Conservation (phyloP, 2,888 invertebrate genomes). For the Hylaea fasciaria region DNA sequence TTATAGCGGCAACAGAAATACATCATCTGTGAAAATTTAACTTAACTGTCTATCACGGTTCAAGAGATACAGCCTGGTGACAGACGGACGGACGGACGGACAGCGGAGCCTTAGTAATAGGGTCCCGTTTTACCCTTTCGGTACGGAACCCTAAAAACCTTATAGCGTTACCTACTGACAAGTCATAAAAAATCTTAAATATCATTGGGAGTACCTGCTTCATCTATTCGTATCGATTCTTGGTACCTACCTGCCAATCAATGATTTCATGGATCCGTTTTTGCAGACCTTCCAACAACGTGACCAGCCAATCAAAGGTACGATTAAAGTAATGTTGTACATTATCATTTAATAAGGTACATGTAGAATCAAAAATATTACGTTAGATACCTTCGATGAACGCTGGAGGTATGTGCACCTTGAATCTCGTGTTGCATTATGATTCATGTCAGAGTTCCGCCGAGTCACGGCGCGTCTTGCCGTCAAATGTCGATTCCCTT, state of each 20-base stretch:
- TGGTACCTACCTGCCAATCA: constrained; percentile 35
- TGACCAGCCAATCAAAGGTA: constrained; percentile 32
- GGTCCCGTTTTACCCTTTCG: too few relatives aligned
- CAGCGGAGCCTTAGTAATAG: too few relatives aligned
- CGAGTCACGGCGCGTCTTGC: constrained; percentile 63
- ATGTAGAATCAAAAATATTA: constrained; percentile 36
- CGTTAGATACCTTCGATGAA: constrained; percentile 32
- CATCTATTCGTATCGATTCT: constrained; percentile 14
- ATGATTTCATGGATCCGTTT: constrained; percentile 42
- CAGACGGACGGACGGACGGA: too few relatives aligned
- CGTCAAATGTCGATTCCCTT: constrained; percentile 73
- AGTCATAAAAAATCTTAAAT: background rate
- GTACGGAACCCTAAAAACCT: too few relatives aligned
- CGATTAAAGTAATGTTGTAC: constrained; percentile 33
- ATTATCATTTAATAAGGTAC: constrained; percentile 39
- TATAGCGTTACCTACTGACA: background rate
- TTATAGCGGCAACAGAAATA: too few relatives aligned
- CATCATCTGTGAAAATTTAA: too few relatives aligned
- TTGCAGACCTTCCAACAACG: constrained; percentile 33
- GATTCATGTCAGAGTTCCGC: constrained; percentile 66
- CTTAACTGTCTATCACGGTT: too few relatives aligned
- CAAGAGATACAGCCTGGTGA: too few relatives aligned
- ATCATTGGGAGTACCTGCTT: background rate
- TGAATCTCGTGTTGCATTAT: constrained; percentile 68
- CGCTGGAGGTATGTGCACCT: constrained; percentile 53